Percentiles rank a stretch among this genome's conserved stretches.
Evolutionary conservation across 2,797 vertebrate genomes (phyloP).

Genomic region (Myotis vivesi): DNA sequence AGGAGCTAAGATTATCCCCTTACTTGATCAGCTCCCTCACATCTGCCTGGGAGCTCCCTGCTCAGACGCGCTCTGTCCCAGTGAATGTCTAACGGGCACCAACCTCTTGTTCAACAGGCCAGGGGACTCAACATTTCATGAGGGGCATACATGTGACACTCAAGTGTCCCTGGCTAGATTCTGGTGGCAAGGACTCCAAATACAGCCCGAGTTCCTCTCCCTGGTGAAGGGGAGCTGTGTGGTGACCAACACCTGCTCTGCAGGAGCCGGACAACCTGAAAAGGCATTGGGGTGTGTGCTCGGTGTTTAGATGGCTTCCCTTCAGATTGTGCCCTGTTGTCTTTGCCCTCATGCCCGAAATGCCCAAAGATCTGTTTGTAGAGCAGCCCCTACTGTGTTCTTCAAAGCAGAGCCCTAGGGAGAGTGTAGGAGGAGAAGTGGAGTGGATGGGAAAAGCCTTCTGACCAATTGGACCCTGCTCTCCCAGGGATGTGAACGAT

Average conservation of each 20-base stretch:
- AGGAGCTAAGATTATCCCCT: background rate
- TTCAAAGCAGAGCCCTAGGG: background rate
- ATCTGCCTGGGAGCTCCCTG: background rate
- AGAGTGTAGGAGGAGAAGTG: background rate
- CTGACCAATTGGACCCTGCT: background rate
- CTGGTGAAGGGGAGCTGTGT: background rate
- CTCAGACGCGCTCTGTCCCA: background rate
- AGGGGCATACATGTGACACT: background rate
- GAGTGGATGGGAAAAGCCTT: background rate
- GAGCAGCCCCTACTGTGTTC: background rate
- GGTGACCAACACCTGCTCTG: background rate
- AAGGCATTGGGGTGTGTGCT: accelerated
- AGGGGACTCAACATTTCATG: background rate
- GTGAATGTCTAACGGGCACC: background rate
- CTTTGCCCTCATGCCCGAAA: no score
- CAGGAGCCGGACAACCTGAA: background rate
- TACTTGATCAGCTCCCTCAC: background rate
- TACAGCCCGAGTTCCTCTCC: background rate
- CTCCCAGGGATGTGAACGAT: background rate
- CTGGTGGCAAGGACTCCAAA: background rate
- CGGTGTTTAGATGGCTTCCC: background rate
- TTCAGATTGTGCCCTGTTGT: background rate
- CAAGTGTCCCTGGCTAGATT: background rate
- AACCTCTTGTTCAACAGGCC: background rate
- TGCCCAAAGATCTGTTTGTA: background rate